These are phyloP conservation scores for Semicossyphus pulcher DNA, from an alignment of 2,113 vertebrate species.

Conservation along the genomic window DNA sequence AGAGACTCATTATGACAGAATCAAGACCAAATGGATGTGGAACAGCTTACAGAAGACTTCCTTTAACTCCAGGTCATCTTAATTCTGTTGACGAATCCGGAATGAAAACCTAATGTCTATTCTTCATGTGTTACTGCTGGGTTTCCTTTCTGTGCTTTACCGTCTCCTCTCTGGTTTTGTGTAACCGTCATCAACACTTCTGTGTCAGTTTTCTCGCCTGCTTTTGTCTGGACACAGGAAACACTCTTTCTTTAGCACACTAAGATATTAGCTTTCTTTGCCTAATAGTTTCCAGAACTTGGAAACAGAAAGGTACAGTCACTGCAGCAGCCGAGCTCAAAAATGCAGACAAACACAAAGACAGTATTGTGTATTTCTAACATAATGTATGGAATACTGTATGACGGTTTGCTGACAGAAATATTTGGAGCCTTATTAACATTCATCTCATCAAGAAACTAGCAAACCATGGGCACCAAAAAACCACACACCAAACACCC, in stretches of 20 bases:
- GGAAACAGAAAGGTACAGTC: too few species aligned
- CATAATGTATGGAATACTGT: background rate
- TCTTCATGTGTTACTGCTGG: background rate
- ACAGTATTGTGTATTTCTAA: background rate
- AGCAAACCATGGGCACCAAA: too few species aligned
- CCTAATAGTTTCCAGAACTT: slow-evolving; percentile 22
- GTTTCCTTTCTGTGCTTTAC: background rate
- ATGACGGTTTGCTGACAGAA: too few species aligned
- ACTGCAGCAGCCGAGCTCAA: background rate
- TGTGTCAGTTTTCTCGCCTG: background rate
- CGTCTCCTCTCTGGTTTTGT: background rate
- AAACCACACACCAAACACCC: too few species aligned
- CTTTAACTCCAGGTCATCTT: background rate
- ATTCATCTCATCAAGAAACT: background rate
- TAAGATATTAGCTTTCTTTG: too few species aligned
- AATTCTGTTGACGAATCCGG: background rate
- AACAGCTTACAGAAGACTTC: slow-evolving; percentile 9
- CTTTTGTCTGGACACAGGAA: too few species aligned
- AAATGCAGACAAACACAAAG: background rate
- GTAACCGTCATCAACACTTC: background rate
- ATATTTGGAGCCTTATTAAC: background rate
- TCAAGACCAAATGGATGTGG: slow-evolving; percentile 12
- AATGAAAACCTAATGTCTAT: background rate
- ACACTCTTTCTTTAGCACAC: too few species aligned
- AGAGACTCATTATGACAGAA: background rate